Evolutionary conservation across 2,888 invertebrate genomes (phyloP).

Genomic region (Oeneis ivallda): DNA sequence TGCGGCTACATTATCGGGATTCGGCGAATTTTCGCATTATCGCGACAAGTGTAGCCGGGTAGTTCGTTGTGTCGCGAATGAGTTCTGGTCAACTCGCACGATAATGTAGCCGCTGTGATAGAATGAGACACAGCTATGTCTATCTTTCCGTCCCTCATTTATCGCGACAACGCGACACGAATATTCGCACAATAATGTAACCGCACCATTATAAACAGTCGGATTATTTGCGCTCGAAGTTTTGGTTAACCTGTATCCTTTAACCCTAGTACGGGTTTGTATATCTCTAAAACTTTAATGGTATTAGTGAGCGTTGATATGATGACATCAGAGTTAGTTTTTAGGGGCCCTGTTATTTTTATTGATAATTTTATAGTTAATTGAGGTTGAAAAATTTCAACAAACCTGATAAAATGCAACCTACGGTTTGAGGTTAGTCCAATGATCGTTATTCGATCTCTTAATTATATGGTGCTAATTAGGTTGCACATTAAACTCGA

Average conservation of each 20-base stretch:
- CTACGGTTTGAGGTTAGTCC: constrained; percentile 4
- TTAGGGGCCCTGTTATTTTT: background rate
- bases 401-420: background rate
- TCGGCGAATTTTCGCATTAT: no score
- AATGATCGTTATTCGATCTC: background rate
- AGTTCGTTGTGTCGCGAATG: no score
- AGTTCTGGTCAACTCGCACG: no score
- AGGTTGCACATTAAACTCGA: background rate
- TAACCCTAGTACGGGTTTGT: background rate
- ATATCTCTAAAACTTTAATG: background rate
- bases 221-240: background rate
- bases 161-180: no score
- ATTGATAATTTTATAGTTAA: background rate
- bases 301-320: background rate
- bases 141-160: no score
- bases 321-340: background rate
- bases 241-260: background rate
- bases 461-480: background rate
- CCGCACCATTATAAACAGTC: background rate
- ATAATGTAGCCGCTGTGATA: no score
- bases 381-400: background rate
- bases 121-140: no score
- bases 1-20: no score
- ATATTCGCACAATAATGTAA: no score
- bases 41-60: no score